Evolutionary conservation across 2,113 vertebrate species (phyloP).

Genomic region (Gymnorhina tibicen): DNA sequence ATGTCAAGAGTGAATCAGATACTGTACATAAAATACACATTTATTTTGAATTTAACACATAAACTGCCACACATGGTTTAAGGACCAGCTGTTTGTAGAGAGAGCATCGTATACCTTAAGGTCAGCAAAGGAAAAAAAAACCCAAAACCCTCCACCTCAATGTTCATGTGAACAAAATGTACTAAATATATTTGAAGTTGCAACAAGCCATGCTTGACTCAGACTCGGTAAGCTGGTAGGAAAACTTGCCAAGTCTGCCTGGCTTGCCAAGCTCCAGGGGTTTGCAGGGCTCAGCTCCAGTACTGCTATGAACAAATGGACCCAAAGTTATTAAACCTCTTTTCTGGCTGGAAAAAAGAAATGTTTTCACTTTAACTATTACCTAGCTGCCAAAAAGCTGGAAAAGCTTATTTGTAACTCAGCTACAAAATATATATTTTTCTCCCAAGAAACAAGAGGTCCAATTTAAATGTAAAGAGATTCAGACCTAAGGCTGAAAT

Average conservation of each 20-base stretch:
- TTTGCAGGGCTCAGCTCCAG: conserved; percentile 54
- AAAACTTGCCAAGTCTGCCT: conserved; percentile 58
- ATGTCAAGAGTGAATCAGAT: background rate
- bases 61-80: background rate
- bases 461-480: conserved; percentile 10
- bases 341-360: conserved; percentile 64
- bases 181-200: conserved; percentile 34
- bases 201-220: conserved; percentile 38
- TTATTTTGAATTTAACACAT: background rate
- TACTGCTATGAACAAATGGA: conserved; percentile 66
- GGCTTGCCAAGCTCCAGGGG: conserved; percentile 74
- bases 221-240: conserved; percentile 42
- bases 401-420: conserved; percentile 40
- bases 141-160: background rate
- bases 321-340: conserved; percentile 66
- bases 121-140: background rate
- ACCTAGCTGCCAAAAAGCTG: conserved; percentile 60
- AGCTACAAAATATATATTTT: background rate
- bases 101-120: background rate
- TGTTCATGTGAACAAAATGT: conserved; percentile 49
- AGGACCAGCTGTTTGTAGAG: background rate
- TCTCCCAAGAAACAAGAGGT: background rate
- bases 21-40: background rate
- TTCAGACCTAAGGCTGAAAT: conserved; percentile 16
- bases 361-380: conserved; percentile 65